Evolutionary conservation across 2,888 invertebrate species (phyloP).

Genomic region (Platerodrilus igneus): DNA sequence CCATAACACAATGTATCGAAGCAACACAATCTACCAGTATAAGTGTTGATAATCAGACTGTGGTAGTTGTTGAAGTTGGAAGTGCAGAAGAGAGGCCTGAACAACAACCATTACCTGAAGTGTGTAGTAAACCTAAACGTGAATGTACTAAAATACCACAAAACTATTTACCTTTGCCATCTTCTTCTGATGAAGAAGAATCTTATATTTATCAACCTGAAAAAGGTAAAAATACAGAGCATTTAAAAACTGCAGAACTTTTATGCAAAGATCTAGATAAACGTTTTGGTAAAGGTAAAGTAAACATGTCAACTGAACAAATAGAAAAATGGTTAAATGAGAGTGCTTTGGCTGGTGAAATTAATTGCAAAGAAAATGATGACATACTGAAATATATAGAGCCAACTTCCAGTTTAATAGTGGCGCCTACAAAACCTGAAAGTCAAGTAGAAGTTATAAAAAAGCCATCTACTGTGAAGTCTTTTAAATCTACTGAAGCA

Average conservation of each 20-base stretch:
- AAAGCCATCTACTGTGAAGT: no score
- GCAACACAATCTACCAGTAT: no score
- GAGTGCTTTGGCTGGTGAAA: conserved; percentile 43
- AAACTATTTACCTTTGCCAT: conserved; percentile 43
- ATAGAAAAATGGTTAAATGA: conserved; percentile 61
- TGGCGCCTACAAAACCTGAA: no score
- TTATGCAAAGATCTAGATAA: conserved; percentile 42
- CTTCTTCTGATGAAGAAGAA: conserved; percentile 52
- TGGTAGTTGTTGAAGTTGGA: no score
- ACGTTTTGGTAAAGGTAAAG: conserved; percentile 54
- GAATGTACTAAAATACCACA: conserved; percentile 44
- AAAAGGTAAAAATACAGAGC: conserved; percentile 33
- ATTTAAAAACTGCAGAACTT: conserved; percentile 33
- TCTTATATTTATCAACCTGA: conserved; percentile 43
- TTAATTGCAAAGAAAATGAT: conserved; percentile 40
- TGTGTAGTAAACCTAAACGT: conserved; percentile 39
- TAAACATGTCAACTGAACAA: conserved; percentile 66
- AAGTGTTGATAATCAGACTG: no score
- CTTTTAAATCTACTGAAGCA: no score
- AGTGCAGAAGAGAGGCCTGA: no score
- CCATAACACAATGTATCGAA: not conserved
- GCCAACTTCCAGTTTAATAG: no score
- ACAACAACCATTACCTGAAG: not conserved
- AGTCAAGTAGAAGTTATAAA: no score
- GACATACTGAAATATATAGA: conserved; percentile 28